Base-by-base conservation (phyloP, 2,797 vertebrate species). In the Halcyon chelicuti region DNA sequence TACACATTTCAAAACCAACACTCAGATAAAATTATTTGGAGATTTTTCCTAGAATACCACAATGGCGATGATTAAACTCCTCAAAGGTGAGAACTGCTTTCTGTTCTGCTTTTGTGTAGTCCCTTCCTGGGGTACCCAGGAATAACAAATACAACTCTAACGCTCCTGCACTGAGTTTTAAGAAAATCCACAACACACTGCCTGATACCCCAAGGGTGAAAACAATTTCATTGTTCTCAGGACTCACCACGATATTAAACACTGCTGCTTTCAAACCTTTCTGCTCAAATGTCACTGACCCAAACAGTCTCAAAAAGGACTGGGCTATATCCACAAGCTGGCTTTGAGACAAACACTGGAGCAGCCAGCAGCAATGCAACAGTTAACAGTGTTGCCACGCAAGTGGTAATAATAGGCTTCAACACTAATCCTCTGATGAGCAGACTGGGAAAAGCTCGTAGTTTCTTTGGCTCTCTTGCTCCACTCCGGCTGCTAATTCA, bases 401-500 rank as follows among this genome's bases (percentile, higher is more conserved):
- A 74, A 78, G 54, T n/a, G 57, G 44, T 51, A 74, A 68, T 80
- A 92, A 83, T 5, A 83, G 62, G 70, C 39, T 86, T 78, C 66
- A 47, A 70, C 31, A 33, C 46, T 88, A 93, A 89, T 80, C 81
- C 62, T 49, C 49, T 85, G 13, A 18, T 31, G 33, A 92, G 44
- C 49, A 83, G 89, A 54, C 37, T 13, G 65, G 29, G 40, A 49
- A 91, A 92, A 96, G 52, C 57, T 74, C 78, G 28, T 12, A 10
- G 61, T 72, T 93, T 80, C 78, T 77, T 73, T 37, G 10, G 39
- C 80, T 80, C 85, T 88, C 75, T 85, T 77, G 57, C 75, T 93
- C 78, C 68, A 90, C 75, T 46, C 84, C 61, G 75, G n/a, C 72
- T 90, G 72, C 37, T 92, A 88, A 88, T 68, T 88, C 54, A 86